These are phyloP conservation scores for Protaetia brevitarsis DNA, from an alignment of 1,140 invertebrate genomes.

Conservation along the genomic window DNA sequence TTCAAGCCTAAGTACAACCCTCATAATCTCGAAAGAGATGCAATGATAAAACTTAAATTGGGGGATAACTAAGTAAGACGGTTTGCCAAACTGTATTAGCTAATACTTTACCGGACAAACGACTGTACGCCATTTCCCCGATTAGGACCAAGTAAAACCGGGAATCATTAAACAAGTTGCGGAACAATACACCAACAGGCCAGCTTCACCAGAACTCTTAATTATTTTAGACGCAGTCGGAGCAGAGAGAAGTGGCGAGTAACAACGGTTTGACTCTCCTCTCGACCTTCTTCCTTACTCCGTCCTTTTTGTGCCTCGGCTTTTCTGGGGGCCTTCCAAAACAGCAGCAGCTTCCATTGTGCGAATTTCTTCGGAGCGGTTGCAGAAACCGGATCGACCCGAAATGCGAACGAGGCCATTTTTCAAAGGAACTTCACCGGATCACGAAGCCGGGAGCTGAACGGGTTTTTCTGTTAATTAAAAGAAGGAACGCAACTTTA, in stretches of 20 bases:
- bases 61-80: not conserved
- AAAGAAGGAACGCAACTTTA: conserved; percentile 14
- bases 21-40: not conserved
- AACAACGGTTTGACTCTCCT: not conserved
- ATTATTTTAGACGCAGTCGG: not conserved
- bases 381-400: conserved; percentile 1
- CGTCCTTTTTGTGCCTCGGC: not conserved
- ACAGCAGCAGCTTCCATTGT: conserved; percentile 1
- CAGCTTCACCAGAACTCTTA: conserved; percentile 7
- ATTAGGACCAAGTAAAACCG: conserved; percentile 9
- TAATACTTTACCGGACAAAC: conserved; percentile 11
- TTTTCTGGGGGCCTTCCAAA: not conserved
- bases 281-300: not conserved
- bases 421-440: not conserved
- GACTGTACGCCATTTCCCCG: conserved; percentile 2
- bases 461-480: not conserved
- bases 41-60: conserved; percentile 12
- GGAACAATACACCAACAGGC: conserved; percentile 12
- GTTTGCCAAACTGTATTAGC: not conserved
- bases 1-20: too few species aligned
- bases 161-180: conserved; percentile 16
- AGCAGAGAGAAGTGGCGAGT: not conserved
- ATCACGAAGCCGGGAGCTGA: not conserved
- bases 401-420: not conserved
- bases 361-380: not conserved